These are phyloP conservation scores for Caloenas nicobarica DNA, from an alignment of 2,113 vertebrate species.

Conservation along the genomic window DNA sequence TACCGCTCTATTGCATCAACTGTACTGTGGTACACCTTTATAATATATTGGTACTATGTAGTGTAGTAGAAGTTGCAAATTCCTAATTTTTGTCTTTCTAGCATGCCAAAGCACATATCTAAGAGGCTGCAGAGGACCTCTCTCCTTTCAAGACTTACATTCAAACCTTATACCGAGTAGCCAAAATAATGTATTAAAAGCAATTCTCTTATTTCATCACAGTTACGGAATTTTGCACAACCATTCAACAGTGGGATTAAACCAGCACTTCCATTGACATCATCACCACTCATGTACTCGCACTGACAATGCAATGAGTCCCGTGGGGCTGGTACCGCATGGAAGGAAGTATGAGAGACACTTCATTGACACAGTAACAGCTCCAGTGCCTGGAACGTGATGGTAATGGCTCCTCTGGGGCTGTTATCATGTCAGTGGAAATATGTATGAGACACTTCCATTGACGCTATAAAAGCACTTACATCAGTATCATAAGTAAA, in stretches of 20 bases:
- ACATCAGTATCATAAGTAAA: background rate
- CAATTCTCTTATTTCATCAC: constrained; percentile 12
- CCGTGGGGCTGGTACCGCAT: constrained; percentile 23
- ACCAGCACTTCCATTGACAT: constrained; percentile 5
- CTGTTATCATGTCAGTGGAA: background rate
- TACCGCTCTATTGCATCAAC: background rate
- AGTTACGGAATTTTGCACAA: background rate
- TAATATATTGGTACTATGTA: fast-evolving
- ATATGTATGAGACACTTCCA: background rate
- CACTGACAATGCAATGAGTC: background rate
- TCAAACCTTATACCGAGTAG: background rate
- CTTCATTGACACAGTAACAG: constrained; percentile 54
- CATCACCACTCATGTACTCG: background rate
- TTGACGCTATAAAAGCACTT: background rate
- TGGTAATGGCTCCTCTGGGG: background rate
- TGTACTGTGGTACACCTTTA: fast-evolving
- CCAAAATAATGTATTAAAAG: background rate
- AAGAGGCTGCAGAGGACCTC: background rate
- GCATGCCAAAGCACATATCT: background rate
- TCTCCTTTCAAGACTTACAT: background rate
- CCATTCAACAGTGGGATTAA: constrained; percentile 11
- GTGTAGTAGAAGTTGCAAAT: background rate
- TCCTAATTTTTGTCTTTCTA: background rate
- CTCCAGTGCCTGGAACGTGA: background rate
- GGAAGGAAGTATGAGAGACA: constrained; percentile 18